phyloP scores from a whole-genome alignment of 2,113 vertebrate species.

The Conger conger region DNA sequence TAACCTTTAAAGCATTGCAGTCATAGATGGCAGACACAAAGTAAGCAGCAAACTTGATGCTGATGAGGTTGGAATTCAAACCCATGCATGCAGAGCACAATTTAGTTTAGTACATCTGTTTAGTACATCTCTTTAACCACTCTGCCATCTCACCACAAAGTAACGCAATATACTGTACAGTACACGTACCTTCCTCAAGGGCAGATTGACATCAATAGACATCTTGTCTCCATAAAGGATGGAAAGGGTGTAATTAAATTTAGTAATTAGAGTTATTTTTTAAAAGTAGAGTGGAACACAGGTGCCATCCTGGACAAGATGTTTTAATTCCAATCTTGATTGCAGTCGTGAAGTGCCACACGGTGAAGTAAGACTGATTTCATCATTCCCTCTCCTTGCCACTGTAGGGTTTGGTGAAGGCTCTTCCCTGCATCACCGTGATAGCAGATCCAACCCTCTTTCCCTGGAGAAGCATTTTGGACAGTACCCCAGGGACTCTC shows the following conservation, averaged over 20 bases:
- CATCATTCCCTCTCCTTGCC: background rate
- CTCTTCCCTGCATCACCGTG: constrained; percentile 66
- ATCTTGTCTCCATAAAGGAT: background rate
- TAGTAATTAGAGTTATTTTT: background rate
- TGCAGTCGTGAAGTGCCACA: background rate
- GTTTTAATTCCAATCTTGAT: too few species aligned
- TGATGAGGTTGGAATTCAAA: too few species aligned
- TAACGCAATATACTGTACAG: background rate
- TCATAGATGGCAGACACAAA: too few species aligned
- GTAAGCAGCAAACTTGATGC: too few species aligned
- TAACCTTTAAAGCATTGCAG: too few species aligned
- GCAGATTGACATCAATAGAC: background rate
- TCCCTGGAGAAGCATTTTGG: constrained; percentile 74
- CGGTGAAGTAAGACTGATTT: background rate
- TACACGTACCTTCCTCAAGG: background rate
- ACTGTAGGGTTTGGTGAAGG: constrained; percentile 74
- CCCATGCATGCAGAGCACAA: too few species aligned
- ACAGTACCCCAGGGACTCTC: constrained; percentile 74
- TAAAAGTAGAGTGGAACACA: background rate
- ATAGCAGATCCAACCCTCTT: constrained; percentile 69
- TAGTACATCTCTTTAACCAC: too few species aligned
- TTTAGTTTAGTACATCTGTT: too few species aligned
- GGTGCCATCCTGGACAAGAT: background rate
- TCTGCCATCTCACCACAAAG: too few species aligned
- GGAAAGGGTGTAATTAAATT: background rate